Evolutionary conservation across 2,113 vertebrate species (phyloP).

Genomic region (Onychorhynchus coronatus): DNA sequence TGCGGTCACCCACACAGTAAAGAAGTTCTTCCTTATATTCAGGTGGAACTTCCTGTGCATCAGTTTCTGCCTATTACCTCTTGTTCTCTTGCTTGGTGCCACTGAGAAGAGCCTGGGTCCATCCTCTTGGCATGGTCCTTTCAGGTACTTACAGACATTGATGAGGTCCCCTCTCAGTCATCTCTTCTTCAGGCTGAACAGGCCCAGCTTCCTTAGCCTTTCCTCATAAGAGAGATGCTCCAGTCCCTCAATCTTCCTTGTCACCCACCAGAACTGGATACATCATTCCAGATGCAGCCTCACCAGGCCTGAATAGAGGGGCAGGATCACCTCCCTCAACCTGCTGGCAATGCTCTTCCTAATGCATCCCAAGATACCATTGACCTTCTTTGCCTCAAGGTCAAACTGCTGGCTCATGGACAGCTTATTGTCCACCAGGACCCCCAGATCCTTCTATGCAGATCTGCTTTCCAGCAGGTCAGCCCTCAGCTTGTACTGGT

Average conservation of each 20-base stretch:
- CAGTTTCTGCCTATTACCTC: neutral
- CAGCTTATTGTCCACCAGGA: neutral
- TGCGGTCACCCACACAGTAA: neutral
- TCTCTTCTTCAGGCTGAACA: neutral
- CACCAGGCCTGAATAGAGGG: neutral
- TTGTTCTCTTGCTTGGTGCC: neutral
- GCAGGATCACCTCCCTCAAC: neutral
- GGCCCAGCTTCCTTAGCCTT: neutral
- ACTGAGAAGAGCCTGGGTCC: neutral
- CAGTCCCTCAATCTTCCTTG: neutral
- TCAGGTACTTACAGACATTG: fast-evolving
- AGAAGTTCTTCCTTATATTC: neutral
- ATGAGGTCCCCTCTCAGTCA: neutral
- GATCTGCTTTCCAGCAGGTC: neutral
- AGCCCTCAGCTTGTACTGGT: neutral
- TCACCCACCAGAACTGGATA: neutral
- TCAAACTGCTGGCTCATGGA: neutral
- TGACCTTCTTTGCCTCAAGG: neutral
- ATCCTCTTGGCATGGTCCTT: neutral
- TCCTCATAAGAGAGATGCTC: neutral
- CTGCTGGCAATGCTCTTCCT: neutral
- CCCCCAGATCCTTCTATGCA: neutral
- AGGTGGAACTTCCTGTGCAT: neutral
- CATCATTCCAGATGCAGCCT: neutral
- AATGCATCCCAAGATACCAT: too few relatives aligned